Percentiles rank a stretch among this genome's conserved stretches.
phyloP scores from a whole-genome alignment of 2,797 vertebrate genomes.

The Telmatherina bonti region DNA sequence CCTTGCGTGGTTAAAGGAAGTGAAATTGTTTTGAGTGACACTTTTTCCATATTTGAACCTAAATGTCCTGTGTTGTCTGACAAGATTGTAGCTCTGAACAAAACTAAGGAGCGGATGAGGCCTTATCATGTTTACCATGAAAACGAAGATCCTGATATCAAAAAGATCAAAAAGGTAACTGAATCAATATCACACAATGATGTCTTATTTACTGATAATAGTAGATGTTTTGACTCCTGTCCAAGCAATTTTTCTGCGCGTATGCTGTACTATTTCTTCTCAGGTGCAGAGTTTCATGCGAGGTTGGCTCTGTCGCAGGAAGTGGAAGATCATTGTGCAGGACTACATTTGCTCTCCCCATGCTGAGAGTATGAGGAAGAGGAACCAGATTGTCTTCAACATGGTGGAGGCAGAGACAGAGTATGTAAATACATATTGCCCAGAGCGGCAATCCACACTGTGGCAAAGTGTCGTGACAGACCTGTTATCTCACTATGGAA shows the following conservation, averaged over 20 bases:
- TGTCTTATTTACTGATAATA: not conserved
- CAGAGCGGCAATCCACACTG: slow-evolving; percentile 3
- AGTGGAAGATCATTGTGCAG: slow-evolving; percentile 98
- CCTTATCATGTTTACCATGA: slow-evolving; percentile 93
- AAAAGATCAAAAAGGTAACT: slow-evolving; percentile 98
- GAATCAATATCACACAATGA: not conserved
- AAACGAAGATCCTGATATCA: slow-evolving; percentile 97
- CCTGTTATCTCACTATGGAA: slow-evolving; percentile 6
- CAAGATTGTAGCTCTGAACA: slow-evolving; percentile 96
- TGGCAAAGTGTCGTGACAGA: slow-evolving; percentile 6
- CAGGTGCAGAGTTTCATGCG: slow-evolving; percentile 98
- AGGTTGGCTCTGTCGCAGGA: slow-evolving; percentile 96
- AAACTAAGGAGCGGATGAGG: slow-evolving; percentile 97
- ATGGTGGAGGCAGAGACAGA: slow-evolving; percentile 97
- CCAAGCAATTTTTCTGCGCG: slow-evolving; percentile 1
- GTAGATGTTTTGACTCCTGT: not conserved
- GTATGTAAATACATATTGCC: slow-evolving; percentile 63
- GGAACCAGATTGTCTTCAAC: slow-evolving; percentile 97
- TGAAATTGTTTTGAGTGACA: not conserved
- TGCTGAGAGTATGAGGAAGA: slow-evolving; percentile 96
- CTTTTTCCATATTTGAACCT: not conserved
- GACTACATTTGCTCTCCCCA: slow-evolving; percentile 97
- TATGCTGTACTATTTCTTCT: not conserved
- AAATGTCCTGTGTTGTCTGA: slow-evolving; percentile 20
- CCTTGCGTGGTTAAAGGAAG: not conserved